Base-by-base conservation (phyloP, 92 coral and sea anemone species). In the Desmophyllum pertusum region DNA sequence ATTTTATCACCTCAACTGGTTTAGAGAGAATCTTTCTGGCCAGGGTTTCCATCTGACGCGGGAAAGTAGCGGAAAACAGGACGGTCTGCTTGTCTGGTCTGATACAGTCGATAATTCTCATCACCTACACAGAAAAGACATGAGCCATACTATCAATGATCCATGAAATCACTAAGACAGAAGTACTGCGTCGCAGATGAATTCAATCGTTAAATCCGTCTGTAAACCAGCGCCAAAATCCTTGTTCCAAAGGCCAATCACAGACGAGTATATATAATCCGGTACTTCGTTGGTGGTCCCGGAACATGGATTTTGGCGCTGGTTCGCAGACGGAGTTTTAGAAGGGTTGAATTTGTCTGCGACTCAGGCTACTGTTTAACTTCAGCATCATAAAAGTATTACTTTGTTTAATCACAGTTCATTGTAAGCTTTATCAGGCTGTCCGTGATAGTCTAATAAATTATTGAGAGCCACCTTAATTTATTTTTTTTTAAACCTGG, bases 11-110 rank as follows among this genome's bases (percentile, higher is more conserved):
- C 87, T 96, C 98, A 13, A 96, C 51, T 38, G 98, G 98, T 84
- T 90, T 94, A 57, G 76, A 85, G 9, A 96, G 97, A 66, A 94
- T 96, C 80, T 93, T 92, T 52, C 98, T 87, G 4, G 98, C 98
- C 23, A 96, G 86, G 37, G 98, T 91, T 79, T 96, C 98, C 98
- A 96, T 96, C 78, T 96, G 98, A 31, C 98, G 95, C 8, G 98
- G 98, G 77, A 96, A 96, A 2, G 99, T 96, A 19, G 99, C 99
- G 6, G 99, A 96, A 66, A 96, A 96, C 90, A 96, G 85, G 67
- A 96, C 98, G 19, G 95, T 96, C 91, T 96, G 99, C 69, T 98
- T 90, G 85, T 93, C 97, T 0, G 99, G 99, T 64, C 99, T 89
- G 77, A 96, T 96, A 61, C 99, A 96, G 64, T 96, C 99, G 1